A percentile compares a stretch with the other conserved stretches of the same genome.
Conservation (phyloP, 1,140 invertebrate genomes). For the Archivesica marissinica region DNA sequence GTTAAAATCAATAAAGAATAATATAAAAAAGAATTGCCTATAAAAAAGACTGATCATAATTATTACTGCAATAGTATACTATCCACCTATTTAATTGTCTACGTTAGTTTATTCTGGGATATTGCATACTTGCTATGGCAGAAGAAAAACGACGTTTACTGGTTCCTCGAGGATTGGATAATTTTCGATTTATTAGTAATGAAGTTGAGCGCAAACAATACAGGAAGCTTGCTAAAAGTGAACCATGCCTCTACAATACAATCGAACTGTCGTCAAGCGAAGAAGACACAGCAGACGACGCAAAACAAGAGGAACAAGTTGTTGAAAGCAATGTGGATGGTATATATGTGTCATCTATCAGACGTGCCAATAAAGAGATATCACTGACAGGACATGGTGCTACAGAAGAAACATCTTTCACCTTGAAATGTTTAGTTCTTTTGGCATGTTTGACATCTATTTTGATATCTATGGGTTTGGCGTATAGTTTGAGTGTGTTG, state of each 20-base stretch:
- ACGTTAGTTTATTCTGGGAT: too few species aligned
- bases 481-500: constrained; percentile 31
- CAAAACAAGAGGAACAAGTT: neutral
- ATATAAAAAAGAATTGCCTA: too few species aligned
- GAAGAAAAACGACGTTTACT: neutral
- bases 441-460: constrained; percentile 37
- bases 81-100: too few species aligned
- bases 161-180: neutral
- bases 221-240: neutral
- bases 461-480: constrained; percentile 44
- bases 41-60: too few species aligned
- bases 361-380: neutral
- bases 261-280: neutral
- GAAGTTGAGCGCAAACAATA: neutral
- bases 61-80: too few species aligned
- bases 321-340: neutral
- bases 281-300: neutral
- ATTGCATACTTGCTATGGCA: too few species aligned
- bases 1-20: too few species aligned
- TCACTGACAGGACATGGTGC: neutral
- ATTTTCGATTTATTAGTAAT: neutral
- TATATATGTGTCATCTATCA: neutral
- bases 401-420: neutral
- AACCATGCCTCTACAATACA: neutral
- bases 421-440: constrained; percentile 11